Base-by-base conservation (phyloP, 2,113 vertebrate species). In the Stigmatopora nigra region DNA sequence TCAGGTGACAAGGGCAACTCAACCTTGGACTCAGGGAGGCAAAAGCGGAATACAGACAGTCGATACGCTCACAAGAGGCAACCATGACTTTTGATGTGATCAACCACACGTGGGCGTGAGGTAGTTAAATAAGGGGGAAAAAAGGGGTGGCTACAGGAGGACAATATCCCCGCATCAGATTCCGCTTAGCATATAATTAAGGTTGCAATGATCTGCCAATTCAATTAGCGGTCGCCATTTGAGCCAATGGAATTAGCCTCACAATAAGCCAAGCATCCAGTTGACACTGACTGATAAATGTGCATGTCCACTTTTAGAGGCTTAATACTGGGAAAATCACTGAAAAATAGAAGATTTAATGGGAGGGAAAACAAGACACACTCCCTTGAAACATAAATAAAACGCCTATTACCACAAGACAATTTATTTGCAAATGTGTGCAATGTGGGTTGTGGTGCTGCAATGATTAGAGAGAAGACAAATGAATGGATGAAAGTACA, bases 381-480 rank as follows among this genome's bases (percentile, higher is more conserved):
- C 13, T 17, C 48, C 17, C n/a, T 11, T 11, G 22, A 70, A 70
- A 70, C 56, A 51, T 66, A 59, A 73, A 76, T 80, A 82, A 83
- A 87, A 63, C 76, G 74, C 83, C 80, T 86, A 87, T 88, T 86
- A 83, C 73, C 72, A 78, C 68, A 85, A 82, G 78, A 88, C 86
- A 87, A 89, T 90, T 87, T 87, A 89, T 71, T 89, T 85, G 86
- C 86, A 87, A 87, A 90, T 89, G 81, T 67, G 79, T 62, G 70
- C 78, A 82, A 84, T 85, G 82, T 74, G 83, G 75, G 77, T 59
- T 73, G 73, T 78, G 84, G 75, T 81, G 86, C 84, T 19, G 58
- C 86, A 76, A 61, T 84, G 77, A 87, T 88, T 88, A 86, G 71
- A 73, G 81, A 69, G 71, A 69, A 20, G 61, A 78, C 71, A 77